Percentiles rank a stretch among this genome's conserved stretches.
Conservation (phyloP, 2,113 vertebrate species). For the Heterotilapia buettikoferi region DNA sequence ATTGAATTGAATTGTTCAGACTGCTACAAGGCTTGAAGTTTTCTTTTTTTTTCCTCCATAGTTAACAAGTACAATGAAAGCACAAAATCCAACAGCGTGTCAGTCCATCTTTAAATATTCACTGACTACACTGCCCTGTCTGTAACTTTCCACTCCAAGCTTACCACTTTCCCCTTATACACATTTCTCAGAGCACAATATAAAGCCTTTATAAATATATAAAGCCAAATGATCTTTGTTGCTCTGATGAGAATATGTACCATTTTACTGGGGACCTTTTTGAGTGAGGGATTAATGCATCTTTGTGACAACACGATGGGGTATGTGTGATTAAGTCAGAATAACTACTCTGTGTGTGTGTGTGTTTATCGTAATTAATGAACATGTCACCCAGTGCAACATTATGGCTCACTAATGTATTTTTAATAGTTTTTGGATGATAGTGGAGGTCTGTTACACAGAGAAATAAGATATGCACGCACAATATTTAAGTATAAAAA, state of each 20-base stretch:
- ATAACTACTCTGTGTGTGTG: background rate
- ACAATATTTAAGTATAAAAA: background rate
- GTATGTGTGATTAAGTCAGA: background rate
- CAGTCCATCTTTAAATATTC: background rate
- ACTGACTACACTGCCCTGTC: background rate
- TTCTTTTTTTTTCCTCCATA: background rate
- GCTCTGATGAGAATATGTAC: background rate
- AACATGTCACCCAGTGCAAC: background rate
- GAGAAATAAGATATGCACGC: background rate
- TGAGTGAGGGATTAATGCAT: background rate
- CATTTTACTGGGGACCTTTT: background rate
- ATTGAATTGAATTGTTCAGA: background rate
- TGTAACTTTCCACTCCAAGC: background rate
- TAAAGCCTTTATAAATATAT: background rate
- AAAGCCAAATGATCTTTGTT: background rate
- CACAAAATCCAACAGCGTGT: background rate
- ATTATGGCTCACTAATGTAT: background rate
- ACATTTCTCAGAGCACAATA: background rate
- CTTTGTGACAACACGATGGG: background rate
- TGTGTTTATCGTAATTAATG: background rate
- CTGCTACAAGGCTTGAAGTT: background rate
- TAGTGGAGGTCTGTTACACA: background rate
- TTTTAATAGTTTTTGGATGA: background rate
- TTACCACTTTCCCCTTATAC: background rate
- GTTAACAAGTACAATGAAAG: background rate